A percentile compares a stretch with the other conserved stretches of the same genome.
phyloP scores from a whole-genome alignment of 2,888 invertebrate species.

The Cylindroiulus punctatus region DNA sequence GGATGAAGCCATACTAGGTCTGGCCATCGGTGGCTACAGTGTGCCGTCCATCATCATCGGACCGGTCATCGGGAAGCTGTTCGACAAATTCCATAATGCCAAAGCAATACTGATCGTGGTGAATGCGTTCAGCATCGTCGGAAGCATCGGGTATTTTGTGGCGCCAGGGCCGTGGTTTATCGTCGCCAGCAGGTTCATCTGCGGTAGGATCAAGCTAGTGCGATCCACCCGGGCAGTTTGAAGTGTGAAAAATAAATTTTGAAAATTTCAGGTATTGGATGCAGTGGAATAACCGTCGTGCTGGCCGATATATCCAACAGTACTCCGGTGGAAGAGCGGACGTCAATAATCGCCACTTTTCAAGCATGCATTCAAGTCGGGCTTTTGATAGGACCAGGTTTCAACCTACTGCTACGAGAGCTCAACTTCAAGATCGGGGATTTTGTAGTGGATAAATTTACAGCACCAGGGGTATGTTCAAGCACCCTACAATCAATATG shows the following conservation, averaged over 20 bases:
- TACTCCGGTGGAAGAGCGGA: slow-evolving; percentile 65
- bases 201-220: slow-evolving; percentile 62
- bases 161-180: slow-evolving; percentile 66
- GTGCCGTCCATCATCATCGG: slow-evolving; percentile 66
- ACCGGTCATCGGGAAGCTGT: slow-evolving; percentile 66
- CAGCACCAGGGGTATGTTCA: slow-evolving; percentile 65
- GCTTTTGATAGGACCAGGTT: slow-evolving; percentile 66
- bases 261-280: slow-evolving; percentile 64
- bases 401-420: slow-evolving; percentile 65
- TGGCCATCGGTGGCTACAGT: slow-evolving; percentile 67
- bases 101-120: slow-evolving; percentile 65
- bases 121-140: slow-evolving; percentile 64
- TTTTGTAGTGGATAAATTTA: slow-evolving; percentile 65
- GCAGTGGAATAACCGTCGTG: slow-evolving; percentile 65
- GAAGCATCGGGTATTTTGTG: slow-evolving; percentile 67
- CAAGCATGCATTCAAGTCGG: slow-evolving; percentile 67
- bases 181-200: slow-evolving; percentile 65
- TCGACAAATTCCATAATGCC: slow-evolving; percentile 65
- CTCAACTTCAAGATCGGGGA: slow-evolving; percentile 64
- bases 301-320: slow-evolving; percentile 67
- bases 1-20: slow-evolving; percentile 65
- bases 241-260: not conserved
- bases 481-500: too few relatives aligned
- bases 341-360: slow-evolving; percentile 65
- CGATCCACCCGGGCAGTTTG: not conserved